These are phyloP conservation scores for Tretioscincus oriximinensis DNA, from an alignment of 2,113 vertebrate species.

Conservation along the genomic window DNA sequence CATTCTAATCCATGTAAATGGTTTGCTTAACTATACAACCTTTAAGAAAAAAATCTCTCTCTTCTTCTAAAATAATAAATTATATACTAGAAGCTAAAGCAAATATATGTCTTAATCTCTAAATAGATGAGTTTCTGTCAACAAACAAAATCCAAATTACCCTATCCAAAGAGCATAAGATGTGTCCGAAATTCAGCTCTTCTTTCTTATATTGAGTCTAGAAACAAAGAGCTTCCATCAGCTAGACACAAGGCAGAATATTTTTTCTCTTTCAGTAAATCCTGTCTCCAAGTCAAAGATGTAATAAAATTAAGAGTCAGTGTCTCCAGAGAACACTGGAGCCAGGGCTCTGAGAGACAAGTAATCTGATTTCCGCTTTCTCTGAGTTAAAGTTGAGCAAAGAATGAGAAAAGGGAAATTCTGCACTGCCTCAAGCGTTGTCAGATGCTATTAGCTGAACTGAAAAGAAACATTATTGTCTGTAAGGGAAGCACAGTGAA, in stretches of 20 bases:
- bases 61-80: too few relatives aligned
- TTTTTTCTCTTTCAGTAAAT: slow-evolving; percentile 4
- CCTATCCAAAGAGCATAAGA: not conserved
- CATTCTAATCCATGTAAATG: too few relatives aligned
- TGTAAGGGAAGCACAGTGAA: slow-evolving; percentile 1
- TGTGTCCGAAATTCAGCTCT: not conserved
- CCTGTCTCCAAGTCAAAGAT: slow-evolving; percentile 18
- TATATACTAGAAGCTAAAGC: too few relatives aligned
- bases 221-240: slow-evolving; percentile 6
- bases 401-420: slow-evolving; percentile 7
- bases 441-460: slow-evolving; percentile 12
- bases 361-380: slow-evolving; percentile 29
- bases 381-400: slow-evolving; percentile 21
- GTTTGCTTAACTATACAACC: too few relatives aligned
- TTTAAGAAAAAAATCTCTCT: too few relatives aligned
- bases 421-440: not conserved
- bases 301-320: slow-evolving; percentile 25
- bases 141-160: not conserved
- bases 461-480: slow-evolving; percentile 15
- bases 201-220: not conserved
- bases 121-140: too few relatives aligned
- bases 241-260: not conserved
- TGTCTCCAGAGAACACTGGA: slow-evolving; percentile 14
- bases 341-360: not conserved
- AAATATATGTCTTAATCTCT: too few relatives aligned